Evolutionary conservation across 1,140 invertebrate species (phyloP).

Genomic region (Calosoma granatense): DNA sequence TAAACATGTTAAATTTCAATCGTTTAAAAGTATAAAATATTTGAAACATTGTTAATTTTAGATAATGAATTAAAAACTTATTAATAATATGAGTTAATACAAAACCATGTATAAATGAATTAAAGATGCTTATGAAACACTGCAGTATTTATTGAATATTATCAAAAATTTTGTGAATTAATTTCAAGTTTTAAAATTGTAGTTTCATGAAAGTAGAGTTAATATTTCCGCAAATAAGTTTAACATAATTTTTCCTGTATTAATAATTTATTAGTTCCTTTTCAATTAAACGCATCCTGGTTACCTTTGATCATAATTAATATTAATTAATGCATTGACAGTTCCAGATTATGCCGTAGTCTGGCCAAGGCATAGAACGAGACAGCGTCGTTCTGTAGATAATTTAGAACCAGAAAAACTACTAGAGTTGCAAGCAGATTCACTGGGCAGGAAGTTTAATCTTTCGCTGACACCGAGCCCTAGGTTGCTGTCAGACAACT

Average conservation of each 20-base stretch:
- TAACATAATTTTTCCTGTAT: no score
- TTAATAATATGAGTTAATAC: no score
- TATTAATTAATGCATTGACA: conserved; percentile 8
- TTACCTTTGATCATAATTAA: neutral
- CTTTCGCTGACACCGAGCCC: conserved; percentile 20
- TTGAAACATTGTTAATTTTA: no score
- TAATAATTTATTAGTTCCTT: neutral
- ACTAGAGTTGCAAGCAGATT: conserved; percentile 16
- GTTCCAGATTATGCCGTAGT: conserved; percentile 6
- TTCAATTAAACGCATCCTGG: neutral
- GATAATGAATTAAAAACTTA: no score
- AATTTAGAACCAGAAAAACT: neutral
- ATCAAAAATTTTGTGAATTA: neutral
- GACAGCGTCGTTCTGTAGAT: neutral
- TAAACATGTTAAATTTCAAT: no score
- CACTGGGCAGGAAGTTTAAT: conserved; percentile 20
- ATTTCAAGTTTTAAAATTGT: neutral
- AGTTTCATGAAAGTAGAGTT: no score
- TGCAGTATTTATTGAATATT: neutral
- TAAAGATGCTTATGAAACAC: no score
- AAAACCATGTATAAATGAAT: no score
- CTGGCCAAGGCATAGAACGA: conserved; percentile 7
- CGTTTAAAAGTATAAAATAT: no score
- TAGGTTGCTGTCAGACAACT: conserved; percentile 23
- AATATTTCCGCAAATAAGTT: neutral